A percentile compares a stretch with the other conserved stretches of the same genome.
Conservation (phyloP, 2,113 vertebrate species). For the Zingel zingel region DNA sequence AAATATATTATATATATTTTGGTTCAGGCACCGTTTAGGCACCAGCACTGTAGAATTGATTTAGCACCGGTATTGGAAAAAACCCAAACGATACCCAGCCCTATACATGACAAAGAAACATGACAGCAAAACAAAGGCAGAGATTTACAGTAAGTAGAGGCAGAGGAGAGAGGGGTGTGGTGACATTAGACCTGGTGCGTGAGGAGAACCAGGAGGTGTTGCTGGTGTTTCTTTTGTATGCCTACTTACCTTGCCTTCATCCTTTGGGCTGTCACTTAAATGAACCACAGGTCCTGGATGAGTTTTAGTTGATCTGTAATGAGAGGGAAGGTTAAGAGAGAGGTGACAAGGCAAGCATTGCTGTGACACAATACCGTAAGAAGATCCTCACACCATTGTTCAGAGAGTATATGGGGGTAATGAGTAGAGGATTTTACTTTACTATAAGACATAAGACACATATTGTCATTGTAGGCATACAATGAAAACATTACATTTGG, state of each 20-base stretch:
- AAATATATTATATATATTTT: too few relatives aligned
- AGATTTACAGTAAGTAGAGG: slow-evolving; percentile 17
- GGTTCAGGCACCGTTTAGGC: too few relatives aligned
- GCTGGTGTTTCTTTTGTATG: slow-evolving; percentile 23
- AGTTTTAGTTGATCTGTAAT: slow-evolving; percentile 94
- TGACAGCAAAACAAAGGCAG: neutral
- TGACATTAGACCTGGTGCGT: neutral
- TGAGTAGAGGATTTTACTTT: neutral
- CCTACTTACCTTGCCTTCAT: slow-evolving; percentile 95
- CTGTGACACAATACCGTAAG: neutral
- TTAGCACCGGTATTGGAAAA: too few relatives aligned
- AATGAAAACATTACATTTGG: too few relatives aligned
- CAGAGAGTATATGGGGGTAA: neutral
- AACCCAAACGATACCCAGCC: too few relatives aligned
- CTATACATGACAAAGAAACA: neutral
- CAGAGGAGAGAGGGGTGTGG: neutral
- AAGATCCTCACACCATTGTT: neutral
- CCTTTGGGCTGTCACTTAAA: slow-evolving; percentile 97
- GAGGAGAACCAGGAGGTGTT: slow-evolving; percentile 10
- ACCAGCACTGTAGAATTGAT: too few relatives aligned
- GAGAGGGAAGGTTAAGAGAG: slow-evolving; percentile 25
- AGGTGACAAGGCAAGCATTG: slow-evolving; percentile 6
- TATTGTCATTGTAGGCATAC: too few relatives aligned
- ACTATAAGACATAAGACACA: neutral
- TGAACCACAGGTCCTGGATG: slow-evolving; percentile 98